Conservation (phyloP, 64 coral and sea anemone genomes). For the Pocillopora verrucosa region DNA sequence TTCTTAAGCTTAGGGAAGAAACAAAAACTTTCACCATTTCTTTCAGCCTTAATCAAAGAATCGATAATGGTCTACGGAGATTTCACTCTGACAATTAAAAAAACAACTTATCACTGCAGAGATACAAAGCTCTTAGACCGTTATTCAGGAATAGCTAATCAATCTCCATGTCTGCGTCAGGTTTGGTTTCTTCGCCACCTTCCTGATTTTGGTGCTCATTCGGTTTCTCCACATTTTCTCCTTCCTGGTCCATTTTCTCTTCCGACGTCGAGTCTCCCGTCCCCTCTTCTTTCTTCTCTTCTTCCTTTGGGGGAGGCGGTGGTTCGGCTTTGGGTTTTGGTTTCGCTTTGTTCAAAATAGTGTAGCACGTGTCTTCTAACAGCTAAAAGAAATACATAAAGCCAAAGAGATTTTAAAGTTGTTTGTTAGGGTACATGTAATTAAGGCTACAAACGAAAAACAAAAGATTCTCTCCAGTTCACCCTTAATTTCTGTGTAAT, state of each 20-base stretch:
- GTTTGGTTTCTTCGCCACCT: neutral
- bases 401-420: neutral
- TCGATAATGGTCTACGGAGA: no score
- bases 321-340: constrained; percentile 80
- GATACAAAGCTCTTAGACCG: neutral
- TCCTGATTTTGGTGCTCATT: neutral
- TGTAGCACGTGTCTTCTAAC: constrained; percentile 77
- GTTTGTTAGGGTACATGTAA: no score
- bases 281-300: constrained; percentile 68
- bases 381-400: constrained; percentile 20
- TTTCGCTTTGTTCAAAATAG: constrained; percentile 81
- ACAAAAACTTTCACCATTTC: no score
- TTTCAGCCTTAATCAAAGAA: no score
- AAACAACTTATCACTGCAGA: no score
- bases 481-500: no score
- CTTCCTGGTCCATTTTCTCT: constrained; percentile 69
- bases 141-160: neutral
- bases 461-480: no score
- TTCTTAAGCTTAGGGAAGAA: no score
- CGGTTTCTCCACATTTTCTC: neutral
- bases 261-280: constrained; percentile 6
- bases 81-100: no score
- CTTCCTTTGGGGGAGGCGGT: constrained; percentile 76
- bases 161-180: constrained; percentile 30
- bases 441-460: no score